Conservation (phyloP, 2,113 vertebrate genomes). For the Gadus macrocephalus region DNA sequence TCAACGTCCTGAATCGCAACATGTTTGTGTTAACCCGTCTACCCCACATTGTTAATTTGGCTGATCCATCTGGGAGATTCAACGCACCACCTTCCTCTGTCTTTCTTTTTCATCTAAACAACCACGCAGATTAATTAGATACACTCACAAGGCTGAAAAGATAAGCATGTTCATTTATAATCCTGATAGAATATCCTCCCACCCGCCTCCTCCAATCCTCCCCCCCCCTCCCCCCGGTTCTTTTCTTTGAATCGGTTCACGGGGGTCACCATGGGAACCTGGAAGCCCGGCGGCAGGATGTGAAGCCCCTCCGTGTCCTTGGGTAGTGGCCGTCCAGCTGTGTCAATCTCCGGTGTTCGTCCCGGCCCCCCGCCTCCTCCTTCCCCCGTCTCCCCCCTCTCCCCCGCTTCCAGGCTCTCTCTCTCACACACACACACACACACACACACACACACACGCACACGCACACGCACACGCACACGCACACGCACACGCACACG, state of each 20-base stretch:
- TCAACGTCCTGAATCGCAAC: no score
- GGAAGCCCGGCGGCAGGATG: conserved; percentile 61
- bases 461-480: neutral
- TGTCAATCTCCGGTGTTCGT: conserved; percentile 71
- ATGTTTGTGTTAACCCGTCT: no score
- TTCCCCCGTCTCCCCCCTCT: conserved; percentile 57
- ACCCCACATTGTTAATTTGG: no score
- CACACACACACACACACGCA: no score
- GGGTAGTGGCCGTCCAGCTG: conserved; percentile 66
- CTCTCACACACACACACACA: no score
- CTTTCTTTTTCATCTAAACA: conserved; percentile 12
- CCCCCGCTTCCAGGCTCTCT: conserved; percentile 26
- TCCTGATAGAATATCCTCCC: neutral
- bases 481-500: neutral
- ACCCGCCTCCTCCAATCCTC: no score
- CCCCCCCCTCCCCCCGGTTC: neutral
- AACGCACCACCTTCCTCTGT: neutral
- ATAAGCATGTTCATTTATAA: conserved; percentile 26
- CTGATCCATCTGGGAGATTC: neutral
- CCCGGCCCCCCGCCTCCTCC: conserved; percentile 21
- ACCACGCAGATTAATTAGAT: conserved; percentile 36
- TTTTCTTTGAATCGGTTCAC: neutral
- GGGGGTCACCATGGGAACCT: conserved; percentile 62
- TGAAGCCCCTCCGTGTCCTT: conserved; percentile 45
- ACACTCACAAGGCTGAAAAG: conserved; percentile 20